Evolutionary conservation across 2,113 vertebrate genomes (phyloP).

Genomic region (Takifugu bimaculatus): DNA sequence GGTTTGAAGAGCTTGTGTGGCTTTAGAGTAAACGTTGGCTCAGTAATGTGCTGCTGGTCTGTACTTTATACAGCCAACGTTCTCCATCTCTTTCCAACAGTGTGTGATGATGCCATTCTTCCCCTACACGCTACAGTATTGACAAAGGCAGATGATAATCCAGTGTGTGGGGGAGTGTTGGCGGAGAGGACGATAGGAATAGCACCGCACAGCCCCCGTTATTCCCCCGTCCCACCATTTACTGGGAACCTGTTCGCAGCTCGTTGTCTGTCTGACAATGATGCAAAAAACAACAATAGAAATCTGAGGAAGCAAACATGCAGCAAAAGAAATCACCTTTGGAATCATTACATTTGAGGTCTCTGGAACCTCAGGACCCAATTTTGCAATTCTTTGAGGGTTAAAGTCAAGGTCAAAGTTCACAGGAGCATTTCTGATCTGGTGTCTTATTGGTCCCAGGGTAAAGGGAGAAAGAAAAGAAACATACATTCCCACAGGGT

Average conservation of each 20-base stretch:
- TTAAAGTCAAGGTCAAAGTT: no score
- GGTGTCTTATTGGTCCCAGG: background rate
- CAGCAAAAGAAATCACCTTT: no score
- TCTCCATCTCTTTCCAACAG: background rate
- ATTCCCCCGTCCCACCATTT: conserved; percentile 1
- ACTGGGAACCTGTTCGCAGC: background rate
- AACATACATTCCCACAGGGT: no score
- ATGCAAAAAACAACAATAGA: no score
- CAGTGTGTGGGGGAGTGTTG: conserved; percentile 54
- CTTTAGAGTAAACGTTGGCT: conserved; percentile 41
- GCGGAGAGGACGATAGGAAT: conserved; percentile 52
- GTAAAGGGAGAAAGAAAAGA: no score
- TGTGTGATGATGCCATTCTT: background rate
- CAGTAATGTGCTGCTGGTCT: conserved; percentile 13
- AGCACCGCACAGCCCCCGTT: conserved; percentile 36
- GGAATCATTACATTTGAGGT: no score
- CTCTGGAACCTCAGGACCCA: no score
- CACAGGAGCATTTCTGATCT: no score
- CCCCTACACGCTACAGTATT: conserved; percentile 31
- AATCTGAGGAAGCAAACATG: no score
- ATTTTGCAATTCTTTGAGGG: no score
- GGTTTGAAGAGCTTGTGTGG: conserved; percentile 26
- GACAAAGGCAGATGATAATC: conserved; percentile 58
- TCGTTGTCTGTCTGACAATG: background rate
- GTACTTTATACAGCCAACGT: conserved; percentile 21